These are phyloP conservation scores for Elgonia sp. DNA, from an alignment of 2,888 invertebrate species.

Conservation along the genomic window DNA sequence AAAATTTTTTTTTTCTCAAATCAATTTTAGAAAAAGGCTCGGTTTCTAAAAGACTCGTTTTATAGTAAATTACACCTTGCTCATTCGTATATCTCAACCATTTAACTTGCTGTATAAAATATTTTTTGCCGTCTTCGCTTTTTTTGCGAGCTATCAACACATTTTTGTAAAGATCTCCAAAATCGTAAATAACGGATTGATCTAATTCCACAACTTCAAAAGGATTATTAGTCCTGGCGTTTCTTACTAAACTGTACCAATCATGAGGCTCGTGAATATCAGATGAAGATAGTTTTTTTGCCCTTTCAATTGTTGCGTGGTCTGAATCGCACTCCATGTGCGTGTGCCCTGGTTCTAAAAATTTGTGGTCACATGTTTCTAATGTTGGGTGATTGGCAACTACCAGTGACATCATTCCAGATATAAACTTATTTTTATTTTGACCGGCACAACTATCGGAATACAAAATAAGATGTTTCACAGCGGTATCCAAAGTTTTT, in stretches of 20 bases:
- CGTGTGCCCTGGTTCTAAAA: constrained; percentile 54
- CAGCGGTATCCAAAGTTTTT: constrained; percentile 42
- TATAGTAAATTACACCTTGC: constrained; percentile 49
- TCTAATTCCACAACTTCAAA: constrained; percentile 39
- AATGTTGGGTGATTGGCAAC: constrained; percentile 49
- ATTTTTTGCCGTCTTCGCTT: not conserved
- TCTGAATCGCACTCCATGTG: constrained; percentile 62
- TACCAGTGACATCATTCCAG: constrained; percentile 72
- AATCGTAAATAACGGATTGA: constrained; percentile 39
- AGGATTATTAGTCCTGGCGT: constrained; percentile 21
- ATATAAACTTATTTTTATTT: constrained; percentile 78
- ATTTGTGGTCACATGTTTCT: constrained; percentile 55
- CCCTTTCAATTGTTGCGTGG: constrained; percentile 45
- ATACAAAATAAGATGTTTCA: constrained; percentile 10
- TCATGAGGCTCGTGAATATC: constrained; percentile 43
- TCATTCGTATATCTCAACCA: constrained; percentile 63
- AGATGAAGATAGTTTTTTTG: constrained; percentile 24
- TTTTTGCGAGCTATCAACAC: constrained; percentile 27
- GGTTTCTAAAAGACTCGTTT: constrained; percentile 45
- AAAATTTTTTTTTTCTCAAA: not conserved
- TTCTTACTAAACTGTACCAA: constrained; percentile 54
- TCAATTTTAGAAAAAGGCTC: constrained; percentile 39
- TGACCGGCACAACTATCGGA: constrained; percentile 69
- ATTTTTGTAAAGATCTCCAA: constrained; percentile 19
- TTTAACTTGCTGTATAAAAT: constrained; percentile 17